Evolutionary conservation across 2,888 invertebrate genomes (phyloP).

Genomic region (Gisinianus flammeolus): DNA sequence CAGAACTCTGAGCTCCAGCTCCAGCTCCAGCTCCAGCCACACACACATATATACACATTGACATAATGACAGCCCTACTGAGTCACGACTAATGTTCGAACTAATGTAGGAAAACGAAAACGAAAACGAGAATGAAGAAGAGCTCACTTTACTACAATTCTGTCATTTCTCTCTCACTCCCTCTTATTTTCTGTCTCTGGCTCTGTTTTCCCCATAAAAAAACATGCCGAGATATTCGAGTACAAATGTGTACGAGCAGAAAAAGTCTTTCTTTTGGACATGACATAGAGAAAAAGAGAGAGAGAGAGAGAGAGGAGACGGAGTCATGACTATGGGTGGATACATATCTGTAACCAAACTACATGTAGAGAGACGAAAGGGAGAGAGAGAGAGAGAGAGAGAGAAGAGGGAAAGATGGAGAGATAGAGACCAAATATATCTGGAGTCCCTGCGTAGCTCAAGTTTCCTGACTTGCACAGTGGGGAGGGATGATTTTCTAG

Average conservation of each 20-base stretch:
- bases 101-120: background rate
- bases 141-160: background rate
- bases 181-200: background rate
- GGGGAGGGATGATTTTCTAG: conserved; percentile 31
- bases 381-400: background rate
- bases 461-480: conserved; percentile 26
- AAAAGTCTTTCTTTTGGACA: too few species aligned
- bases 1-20: too few species aligned
- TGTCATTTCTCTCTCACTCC: background rate
- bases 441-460: background rate
- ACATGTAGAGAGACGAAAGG: too few species aligned
- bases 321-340: conserved; percentile 5
- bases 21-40: background rate
- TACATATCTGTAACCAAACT: background rate
- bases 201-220: background rate
- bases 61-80: background rate
- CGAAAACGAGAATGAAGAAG: too few species aligned
- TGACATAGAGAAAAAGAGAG: background rate
- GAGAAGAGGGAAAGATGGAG: too few species aligned
- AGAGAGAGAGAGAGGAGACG: conserved; percentile 14
- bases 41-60: background rate
- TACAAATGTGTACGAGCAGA: too few species aligned
- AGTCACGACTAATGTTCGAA: background rate
- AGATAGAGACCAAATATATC: background rate
- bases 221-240: background rate